Evolutionary conservation across 2,888 invertebrate species (phyloP), one percentile per base, ranked within the genome.

Genomic region (Rhogogaster chlorosoma): DNA sequence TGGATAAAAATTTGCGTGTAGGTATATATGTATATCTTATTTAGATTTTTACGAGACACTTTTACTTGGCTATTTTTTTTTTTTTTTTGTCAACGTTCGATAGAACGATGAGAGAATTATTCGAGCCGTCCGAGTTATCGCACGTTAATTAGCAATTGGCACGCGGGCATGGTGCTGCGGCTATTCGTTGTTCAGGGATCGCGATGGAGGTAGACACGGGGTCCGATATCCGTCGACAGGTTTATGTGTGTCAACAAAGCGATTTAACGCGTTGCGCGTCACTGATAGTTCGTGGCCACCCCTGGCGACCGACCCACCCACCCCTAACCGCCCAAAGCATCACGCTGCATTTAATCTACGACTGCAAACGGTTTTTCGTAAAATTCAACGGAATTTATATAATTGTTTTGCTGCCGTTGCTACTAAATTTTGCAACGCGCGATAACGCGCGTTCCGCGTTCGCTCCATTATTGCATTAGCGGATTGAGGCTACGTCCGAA

Each of bases 341-440:
- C 89, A 88, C 88, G 89, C 89, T 91, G 90, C 90, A 88, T 93
- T 93, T 93, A 92, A 92, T 93, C 91, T 92, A 92, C 90, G 86
- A 87, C 86, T 88, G 88, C n/a, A 38, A 89, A 89, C 88, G 90
- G 86, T 91, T 92, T 92, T 92, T 92, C 91, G 86, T 89, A 91
- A 92, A 93, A 93, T 92, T 91, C 90, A 88, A 87, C 88, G 89
- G 90, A 92, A 91, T 92, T 92, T 93, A 93, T 93, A 92, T 93
- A 93, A 93, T 93, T 93, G 93, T 93, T 93, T 93, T 92, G 91
- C 92, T 90, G 89, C 91, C 89, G 86, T 89, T 89, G 90, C 87
- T 91, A 91, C 89, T 92, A 93, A 93, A 93, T 93, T 90, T 89
- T 85, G 89, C 88, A 67, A 42, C 86, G 87, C 87, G 88, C 88